phyloP scores from a whole-genome alignment of 2,113 vertebrate species.

The Pterocles burchelli region DNA sequence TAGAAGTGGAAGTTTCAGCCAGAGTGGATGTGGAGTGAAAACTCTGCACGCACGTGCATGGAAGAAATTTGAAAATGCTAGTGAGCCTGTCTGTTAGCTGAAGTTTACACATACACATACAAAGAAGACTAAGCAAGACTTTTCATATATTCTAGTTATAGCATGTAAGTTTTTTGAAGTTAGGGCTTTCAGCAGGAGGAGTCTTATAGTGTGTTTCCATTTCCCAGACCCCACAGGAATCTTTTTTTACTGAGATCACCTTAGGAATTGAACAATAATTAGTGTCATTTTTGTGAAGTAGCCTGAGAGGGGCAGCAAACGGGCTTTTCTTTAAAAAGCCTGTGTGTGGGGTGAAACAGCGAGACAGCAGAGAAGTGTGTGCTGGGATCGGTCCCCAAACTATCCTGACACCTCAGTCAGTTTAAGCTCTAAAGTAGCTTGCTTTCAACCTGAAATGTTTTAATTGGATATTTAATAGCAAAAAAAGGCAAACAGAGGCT shows the following conservation, averaged over 20 bases:
- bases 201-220: not conserved
- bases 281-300: not conserved
- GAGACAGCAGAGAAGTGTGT: fast-evolving
- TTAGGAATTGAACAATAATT: not conserved
- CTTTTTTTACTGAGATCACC: fast-evolving
- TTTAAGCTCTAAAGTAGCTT: not conserved
- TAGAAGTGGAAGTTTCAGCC: not conserved
- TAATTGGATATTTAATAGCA: not conserved
- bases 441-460: not conserved
- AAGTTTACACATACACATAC: not conserved
- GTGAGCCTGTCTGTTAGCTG: not conserved
- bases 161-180: not conserved
- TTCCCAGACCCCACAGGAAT: not conserved
- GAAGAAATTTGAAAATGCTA: not conserved
- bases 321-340: not conserved
- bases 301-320: not conserved
- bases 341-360: fast-evolving
- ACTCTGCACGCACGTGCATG: fast-evolving
- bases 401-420: fast-evolving
- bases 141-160: not conserved
- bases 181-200: not conserved
- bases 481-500: not conserved
- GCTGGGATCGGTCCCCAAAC: not conserved
- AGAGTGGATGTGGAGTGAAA: not conserved
- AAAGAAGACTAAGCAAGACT: not conserved